Evolutionary conservation across 1,140 invertebrate species (phyloP).

Genomic region (Drosophila nebulosa): DNA sequence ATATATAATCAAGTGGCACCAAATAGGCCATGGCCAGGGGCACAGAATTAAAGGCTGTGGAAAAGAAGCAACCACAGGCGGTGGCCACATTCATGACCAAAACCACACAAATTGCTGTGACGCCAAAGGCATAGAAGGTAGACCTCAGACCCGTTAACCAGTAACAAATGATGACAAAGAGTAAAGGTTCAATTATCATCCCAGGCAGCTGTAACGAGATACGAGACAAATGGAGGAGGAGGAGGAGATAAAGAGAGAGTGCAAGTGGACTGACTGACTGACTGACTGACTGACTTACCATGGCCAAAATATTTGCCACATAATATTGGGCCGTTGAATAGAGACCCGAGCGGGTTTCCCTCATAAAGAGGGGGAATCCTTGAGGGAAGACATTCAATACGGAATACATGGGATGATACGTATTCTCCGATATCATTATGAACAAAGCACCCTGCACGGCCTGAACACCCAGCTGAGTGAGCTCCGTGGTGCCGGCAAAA

Average conservation of each 20-base stretch:
- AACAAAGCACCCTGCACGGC: constrained; percentile 91
- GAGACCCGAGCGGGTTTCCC: constrained; percentile 89
- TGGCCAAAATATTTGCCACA: constrained; percentile 86
- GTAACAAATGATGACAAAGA: constrained; percentile 90
- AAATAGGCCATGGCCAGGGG: constrained; percentile 90
- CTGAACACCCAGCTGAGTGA: constrained; percentile 90
- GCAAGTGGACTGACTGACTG: too few relatives aligned
- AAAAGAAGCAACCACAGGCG: constrained; percentile 93
- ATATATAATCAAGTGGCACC: constrained; percentile 92
- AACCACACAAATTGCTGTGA: constrained; percentile 86
- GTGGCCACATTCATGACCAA: constrained; percentile 91
- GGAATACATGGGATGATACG: constrained; percentile 93
- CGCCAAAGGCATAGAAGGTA: constrained; percentile 85
- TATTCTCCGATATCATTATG: constrained; percentile 92
- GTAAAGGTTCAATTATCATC: constrained; percentile 87
- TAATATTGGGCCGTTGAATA: constrained; percentile 90
- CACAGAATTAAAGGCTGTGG: constrained; percentile 90
- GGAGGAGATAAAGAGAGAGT: background rate
- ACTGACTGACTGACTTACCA: too few relatives aligned
- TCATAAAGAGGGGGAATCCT: constrained; percentile 88
- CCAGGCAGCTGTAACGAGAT: constrained; percentile 86
- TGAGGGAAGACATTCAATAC: constrained; percentile 89
- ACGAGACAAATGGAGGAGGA: background rate
- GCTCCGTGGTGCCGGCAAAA: constrained; percentile 86
- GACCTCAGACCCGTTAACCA: constrained; percentile 88